A percentile compares a stretch with the other conserved stretches of the same genome.
Evolutionary conservation across 2,113 vertebrate species (phyloP).

Genomic region (Etheostoma cragini): DNA sequence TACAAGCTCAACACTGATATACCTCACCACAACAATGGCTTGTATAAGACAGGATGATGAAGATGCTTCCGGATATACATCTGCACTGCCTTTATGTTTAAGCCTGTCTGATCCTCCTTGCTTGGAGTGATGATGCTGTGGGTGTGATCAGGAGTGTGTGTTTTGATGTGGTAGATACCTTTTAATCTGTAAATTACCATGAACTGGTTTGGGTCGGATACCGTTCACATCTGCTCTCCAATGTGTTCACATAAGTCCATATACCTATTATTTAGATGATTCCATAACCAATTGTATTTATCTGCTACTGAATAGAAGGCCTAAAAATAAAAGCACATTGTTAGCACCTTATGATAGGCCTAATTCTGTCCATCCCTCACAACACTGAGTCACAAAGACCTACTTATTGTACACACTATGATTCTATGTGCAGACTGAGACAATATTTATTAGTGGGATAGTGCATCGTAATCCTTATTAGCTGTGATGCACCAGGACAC

Average conservation of each 20-base stretch:
- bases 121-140: not conserved
- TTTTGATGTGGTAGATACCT: not conserved
- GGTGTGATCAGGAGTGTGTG: not conserved
- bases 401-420: not conserved
- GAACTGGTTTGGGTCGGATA: not conserved
- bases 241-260: not conserved
- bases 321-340: conserved; percentile 7
- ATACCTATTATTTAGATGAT: not conserved
- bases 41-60: not conserved
- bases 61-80: not conserved
- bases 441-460: conserved; percentile 37
- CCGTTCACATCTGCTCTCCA: not conserved
- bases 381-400: conserved; percentile 9
- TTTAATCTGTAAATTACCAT: conserved; percentile 1
- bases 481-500: conserved; percentile 9
- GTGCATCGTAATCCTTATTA: conserved; percentile 38
- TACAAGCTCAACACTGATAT: not conserved
- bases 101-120: not conserved
- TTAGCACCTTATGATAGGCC: conserved; percentile 17
- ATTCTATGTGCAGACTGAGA: not conserved
- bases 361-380: conserved; percentile 11
- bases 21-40: not conserved
- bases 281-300: not conserved
- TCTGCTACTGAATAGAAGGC: conserved; percentile 3
- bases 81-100: not conserved